These are phyloP conservation scores for Sceliomorpha sp. DNA, from an alignment of 2,888 invertebrate species.

Conservation along the genomic window DNA sequence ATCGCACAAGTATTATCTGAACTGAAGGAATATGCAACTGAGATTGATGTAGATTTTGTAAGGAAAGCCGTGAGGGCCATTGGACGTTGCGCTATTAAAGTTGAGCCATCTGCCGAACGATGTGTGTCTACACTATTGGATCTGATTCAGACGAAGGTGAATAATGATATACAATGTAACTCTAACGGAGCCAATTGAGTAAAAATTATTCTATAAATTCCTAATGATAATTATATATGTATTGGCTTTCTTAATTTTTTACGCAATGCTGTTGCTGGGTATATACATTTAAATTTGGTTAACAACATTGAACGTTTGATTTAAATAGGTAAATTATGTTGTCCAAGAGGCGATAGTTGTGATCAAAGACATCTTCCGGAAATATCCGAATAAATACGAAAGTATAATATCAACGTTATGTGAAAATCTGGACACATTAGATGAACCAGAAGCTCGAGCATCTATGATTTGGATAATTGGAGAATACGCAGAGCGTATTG, in stretches of 20 bases:
- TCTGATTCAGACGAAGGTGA: conserved; percentile 98
- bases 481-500: conserved; percentile 99
- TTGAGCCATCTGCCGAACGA: conserved; percentile 98
- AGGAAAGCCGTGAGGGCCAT: conserved; percentile 99
- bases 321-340: conserved; percentile 92
- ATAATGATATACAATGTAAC: too few relatives aligned
- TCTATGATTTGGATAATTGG: conserved; percentile 98
- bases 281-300: too few relatives aligned
- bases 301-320: background rate
- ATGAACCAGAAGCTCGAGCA: conserved; percentile 99
- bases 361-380: conserved; percentile 97
- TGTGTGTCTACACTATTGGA: conserved; percentile 99
- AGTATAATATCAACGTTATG: conserved; percentile 99
- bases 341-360: conserved; percentile 99
- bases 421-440: conserved; percentile 98
- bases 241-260: too few relatives aligned
- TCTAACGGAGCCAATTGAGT: too few relatives aligned
- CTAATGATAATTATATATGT: too few relatives aligned
- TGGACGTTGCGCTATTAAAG: conserved; percentile 98
- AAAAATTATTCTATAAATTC: too few relatives aligned
- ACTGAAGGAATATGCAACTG: conserved; percentile 98
- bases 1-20: conserved; percentile 99
- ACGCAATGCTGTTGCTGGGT: too few relatives aligned
- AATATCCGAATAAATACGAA: conserved; percentile 99
- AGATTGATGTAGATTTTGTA: conserved; percentile 99